These are phyloP conservation scores for Zele albiditarsus DNA, from an alignment of 2,888 invertebrate species.

Conservation along the genomic window DNA sequence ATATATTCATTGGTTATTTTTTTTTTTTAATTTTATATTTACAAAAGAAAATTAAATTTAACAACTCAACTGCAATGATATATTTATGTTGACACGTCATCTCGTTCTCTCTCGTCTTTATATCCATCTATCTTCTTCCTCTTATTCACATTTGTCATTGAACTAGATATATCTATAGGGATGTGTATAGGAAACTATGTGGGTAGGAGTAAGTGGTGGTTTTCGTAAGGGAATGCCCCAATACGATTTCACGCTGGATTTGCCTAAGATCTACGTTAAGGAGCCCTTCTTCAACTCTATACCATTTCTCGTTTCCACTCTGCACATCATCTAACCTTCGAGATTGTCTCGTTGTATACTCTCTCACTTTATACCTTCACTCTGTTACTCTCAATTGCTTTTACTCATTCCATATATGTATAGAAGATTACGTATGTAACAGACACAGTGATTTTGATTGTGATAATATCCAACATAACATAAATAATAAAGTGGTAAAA, in stretches of 20 bases:
- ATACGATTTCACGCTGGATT: conserved; percentile 82
- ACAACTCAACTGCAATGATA: neutral
- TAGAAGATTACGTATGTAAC: neutral
- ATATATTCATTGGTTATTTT: no score
- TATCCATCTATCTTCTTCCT: neutral
- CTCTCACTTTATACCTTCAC: conserved; percentile 7
- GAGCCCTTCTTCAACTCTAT: conserved; percentile 69
- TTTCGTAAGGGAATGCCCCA: conserved; percentile 73
- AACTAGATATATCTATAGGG: neutral
- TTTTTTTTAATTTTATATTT: no score
- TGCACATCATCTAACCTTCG: conserved; percentile 43
- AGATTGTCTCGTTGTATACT: conserved; percentile 26
- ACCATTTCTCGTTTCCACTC: conserved; percentile 41
- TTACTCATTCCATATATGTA: conserved; percentile 3
- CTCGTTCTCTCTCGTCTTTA: neutral
- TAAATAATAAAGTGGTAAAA: no score
- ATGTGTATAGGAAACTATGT: conserved; percentile 48
- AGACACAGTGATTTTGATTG: no score
- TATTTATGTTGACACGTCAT: neutral
- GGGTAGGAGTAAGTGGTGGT: conserved; percentile 71
- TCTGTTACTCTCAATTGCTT: neutral
- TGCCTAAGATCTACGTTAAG: conserved; percentile 77
- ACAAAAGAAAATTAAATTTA: no score
- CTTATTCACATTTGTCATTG: conserved; percentile 12
- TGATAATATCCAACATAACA: no score